Conservation (phyloP, 2,113 vertebrate genomes). For the Thamnaconus septentrionalis region DNA sequence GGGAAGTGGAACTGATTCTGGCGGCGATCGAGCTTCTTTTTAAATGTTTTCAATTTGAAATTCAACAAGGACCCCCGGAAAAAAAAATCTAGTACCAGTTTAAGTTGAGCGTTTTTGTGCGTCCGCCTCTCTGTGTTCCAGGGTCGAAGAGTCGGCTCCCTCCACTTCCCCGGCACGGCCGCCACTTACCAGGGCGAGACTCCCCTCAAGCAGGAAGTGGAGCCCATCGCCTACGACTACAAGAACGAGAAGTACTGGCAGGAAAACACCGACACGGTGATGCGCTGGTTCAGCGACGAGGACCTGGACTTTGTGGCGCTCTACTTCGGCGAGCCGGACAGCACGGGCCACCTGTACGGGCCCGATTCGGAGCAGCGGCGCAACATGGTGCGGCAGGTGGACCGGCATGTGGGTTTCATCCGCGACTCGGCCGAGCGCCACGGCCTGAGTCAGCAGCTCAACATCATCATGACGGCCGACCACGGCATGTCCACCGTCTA, state of each 20-base stretch:
- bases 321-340: conserved; percentile 90
- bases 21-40: no score
- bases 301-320: conserved; percentile 84
- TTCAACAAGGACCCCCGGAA: no score
- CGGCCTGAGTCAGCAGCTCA: conserved; percentile 68
- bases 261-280: conserved; percentile 78
- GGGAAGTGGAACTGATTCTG: no score
- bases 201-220: conserved; percentile 73
- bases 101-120: conserved; percentile 1
- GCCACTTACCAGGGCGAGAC: conserved; percentile 79
- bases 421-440: conserved; percentile 55
- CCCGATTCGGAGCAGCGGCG: conserved; percentile 81
- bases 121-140: conserved; percentile 40
- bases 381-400: conserved; percentile 84
- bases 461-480: conserved; percentile 87
- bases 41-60: no score
- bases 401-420: conserved; percentile 85
- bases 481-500: conserved; percentile 85
- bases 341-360: conserved; percentile 82
- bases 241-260: conserved; percentile 81
- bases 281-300: conserved; percentile 80
- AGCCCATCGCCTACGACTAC: conserved; percentile 75
- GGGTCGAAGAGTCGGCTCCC: conserved; percentile 86
- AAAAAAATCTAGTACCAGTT: background rate
- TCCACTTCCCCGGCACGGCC: conserved; percentile 87